Evolutionary conservation across 2,888 invertebrate genomes (phyloP).

Genomic region (Catocala sponsa): DNA sequence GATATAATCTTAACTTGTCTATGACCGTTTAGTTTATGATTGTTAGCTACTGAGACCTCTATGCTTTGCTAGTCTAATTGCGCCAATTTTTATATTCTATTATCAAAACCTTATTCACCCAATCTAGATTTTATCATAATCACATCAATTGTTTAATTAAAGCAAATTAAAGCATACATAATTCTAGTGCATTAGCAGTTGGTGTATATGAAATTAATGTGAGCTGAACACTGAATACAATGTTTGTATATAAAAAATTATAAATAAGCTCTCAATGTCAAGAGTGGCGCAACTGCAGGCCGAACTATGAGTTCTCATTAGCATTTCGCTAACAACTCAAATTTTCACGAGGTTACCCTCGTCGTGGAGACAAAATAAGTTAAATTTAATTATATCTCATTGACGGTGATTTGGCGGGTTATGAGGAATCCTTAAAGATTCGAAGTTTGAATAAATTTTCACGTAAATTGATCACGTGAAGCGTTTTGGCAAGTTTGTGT

Average conservation of each 20-base stretch:
- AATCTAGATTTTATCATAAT: slow-evolving; percentile 29
- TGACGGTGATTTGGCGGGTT: slow-evolving; percentile 33
- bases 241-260: slow-evolving; percentile 44
- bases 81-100: slow-evolving; percentile 16
- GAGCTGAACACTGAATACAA: slow-evolving; percentile 15
- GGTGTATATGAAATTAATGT: slow-evolving; percentile 30
- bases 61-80: slow-evolving; percentile 17
- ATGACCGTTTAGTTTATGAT: not conserved
- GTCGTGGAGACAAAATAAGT: slow-evolving; percentile 40
- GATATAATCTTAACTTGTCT: not conserved
- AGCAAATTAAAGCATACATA: slow-evolving; percentile 14
- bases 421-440: slow-evolving; percentile 53
- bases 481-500: slow-evolving; percentile 72
- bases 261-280: slow-evolving; percentile 58
- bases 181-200: slow-evolving; percentile 17
- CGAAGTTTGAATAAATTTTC: slow-evolving; percentile 37
- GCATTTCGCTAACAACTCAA: slow-evolving; percentile 51
- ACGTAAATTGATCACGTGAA: slow-evolving; percentile 58
- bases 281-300: slow-evolving; percentile 57
- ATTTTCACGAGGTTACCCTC: slow-evolving; percentile 24
- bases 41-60: slow-evolving; percentile 16
- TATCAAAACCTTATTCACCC: slow-evolving; percentile 27
- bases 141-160: slow-evolving; percentile 17
- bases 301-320: slow-evolving; percentile 49
- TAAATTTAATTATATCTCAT: slow-evolving; percentile 46